Evolutionary conservation across 1,140 invertebrate species (phyloP), one percentile per base, ranked within the genome.

Genomic region (Drosophila littoralis): DNA sequence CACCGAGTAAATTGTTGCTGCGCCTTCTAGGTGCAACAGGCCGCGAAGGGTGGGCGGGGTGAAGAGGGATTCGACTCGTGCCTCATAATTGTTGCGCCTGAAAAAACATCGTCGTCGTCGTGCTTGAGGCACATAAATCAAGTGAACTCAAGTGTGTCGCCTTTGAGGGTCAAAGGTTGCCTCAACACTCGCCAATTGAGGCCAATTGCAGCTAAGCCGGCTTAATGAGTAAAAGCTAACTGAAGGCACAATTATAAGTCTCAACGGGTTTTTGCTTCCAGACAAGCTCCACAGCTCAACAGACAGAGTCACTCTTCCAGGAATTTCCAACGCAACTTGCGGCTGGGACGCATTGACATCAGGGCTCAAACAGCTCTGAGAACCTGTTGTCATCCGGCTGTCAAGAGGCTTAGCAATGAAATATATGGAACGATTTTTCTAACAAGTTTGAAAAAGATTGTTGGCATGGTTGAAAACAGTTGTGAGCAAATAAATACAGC

Each of bases 21-120:
- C 22, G 22, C 22, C 22, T 28, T 28, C 22, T 28, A 28, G 22
- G 22, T 28, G 22, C 22, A 28, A 28, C 22, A 28, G 22, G 22
- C 22, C 4, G 22, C 22, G 4, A 5, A 28, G 22, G 22, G 4
- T n/a, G n/a, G 5, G 4, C 4, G 22, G 46, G 50, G 33, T 60
- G 70, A 12, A 0, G 36, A n/a, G 38, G 12, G 40, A 10, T 1
- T 0, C 40, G 6, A n/a, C 33, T 67, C 80, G 68, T 65, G 6
- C 7, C n/a, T 75, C 71, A 75, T 75, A 82, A 79, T 73, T 84
- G 81, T 76, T 83, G 63, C 76, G 12, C 0, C 77, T 36, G 32
- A 42, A 17, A 33, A 28, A 5, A 28, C 22, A 4, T 22, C 22
- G 22, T 28, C 22, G 36, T 48, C 51, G 9, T 45, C 67, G 68